Evolutionary conservation across 1,140 invertebrate species (phyloP), one percentile per base, ranked within the genome.

Genomic region (Macrobrachium rosenbergii): DNA sequence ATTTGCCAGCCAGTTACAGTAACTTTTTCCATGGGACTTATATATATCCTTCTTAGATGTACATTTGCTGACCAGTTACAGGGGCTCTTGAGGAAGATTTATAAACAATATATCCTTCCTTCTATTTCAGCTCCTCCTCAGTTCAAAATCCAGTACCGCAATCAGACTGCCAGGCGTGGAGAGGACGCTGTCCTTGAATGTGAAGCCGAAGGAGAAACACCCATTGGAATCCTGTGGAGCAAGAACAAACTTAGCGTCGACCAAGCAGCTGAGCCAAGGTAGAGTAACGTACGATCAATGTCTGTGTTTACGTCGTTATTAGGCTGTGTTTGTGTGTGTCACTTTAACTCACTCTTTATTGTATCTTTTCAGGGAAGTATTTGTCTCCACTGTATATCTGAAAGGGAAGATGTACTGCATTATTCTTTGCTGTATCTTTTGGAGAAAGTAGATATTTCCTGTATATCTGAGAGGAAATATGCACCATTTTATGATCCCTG

Each of bases 121-220:
- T 59, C 58, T 88, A 90, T 93, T 94, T 76, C 89, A 97, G 97
- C 97, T 90, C 97, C 97, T 87, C 97, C 97, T 23, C 96, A 98
- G 92, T 98, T 98, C 91, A 96, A 97, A 91, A 97, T 97, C 90
- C 98, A 98, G 93, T 94, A 97, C 90, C 94, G 95, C 76, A 97
- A 98, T 90, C 96, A 98, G 92, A 98, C 96, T 37, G 96, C 97
- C 21, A 94, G 96, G 86, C 94, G 96, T 84, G 97, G 96, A 23
- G 97, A 98, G 92, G 97, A 97, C 52, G 96, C 97, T 58, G 97
- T 98, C 37, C 91, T 99, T 80, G 96, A 98, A 91, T 99, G 98
- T 91, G 96, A 98, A 93, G 97, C 97, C n/a, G 96, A 97, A 91
- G 98, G 98, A 80, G 98, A 99, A 92, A 98, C 97, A 93, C 98